Evolutionary conservation across 2,797 vertebrate genomes (phyloP).

Genomic region (Dermochelys coriacea): DNA sequence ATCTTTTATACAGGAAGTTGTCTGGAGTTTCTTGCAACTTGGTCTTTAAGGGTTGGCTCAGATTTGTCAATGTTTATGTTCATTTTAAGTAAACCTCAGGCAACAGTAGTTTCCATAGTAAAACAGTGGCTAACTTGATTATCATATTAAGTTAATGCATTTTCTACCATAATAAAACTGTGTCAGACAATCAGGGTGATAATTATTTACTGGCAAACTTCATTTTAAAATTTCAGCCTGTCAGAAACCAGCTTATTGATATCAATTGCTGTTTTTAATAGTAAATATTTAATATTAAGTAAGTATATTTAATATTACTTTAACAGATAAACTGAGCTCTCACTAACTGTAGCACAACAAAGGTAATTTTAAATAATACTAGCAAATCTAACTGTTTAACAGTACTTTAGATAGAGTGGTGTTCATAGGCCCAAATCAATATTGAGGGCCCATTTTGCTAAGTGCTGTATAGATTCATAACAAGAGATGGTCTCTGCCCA

Average conservation of each 20-base stretch:
- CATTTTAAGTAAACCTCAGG: not conserved
- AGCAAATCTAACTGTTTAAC: fast-evolving
- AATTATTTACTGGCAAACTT: not conserved
- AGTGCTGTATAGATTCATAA: fast-evolving
- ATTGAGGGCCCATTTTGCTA: fast-evolving
- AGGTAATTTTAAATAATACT: fast-evolving
- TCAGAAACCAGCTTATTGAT: not conserved
- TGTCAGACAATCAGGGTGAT: not conserved
- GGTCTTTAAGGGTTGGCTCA: not conserved
- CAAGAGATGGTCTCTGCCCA: not conserved
- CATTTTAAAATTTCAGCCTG: fast-evolving
- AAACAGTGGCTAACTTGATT: fast-evolving
- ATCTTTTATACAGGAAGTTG: not conserved
- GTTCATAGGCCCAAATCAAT: fast-evolving
- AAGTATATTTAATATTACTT: not conserved
- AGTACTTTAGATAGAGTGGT: fast-evolving
- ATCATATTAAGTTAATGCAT: not conserved
- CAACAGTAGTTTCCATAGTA: not conserved
- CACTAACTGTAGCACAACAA: fast-evolving
- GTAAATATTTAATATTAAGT: not conserved
- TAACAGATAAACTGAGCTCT: not conserved
- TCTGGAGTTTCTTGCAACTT: not conserved
- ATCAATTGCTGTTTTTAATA: not conserved
- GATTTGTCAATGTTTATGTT: not conserved
- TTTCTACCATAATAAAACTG: not conserved